These are phyloP conservation scores for Dendrolimus houi DNA, from an alignment of 2,888 invertebrate genomes.

Conservation along the genomic window DNA sequence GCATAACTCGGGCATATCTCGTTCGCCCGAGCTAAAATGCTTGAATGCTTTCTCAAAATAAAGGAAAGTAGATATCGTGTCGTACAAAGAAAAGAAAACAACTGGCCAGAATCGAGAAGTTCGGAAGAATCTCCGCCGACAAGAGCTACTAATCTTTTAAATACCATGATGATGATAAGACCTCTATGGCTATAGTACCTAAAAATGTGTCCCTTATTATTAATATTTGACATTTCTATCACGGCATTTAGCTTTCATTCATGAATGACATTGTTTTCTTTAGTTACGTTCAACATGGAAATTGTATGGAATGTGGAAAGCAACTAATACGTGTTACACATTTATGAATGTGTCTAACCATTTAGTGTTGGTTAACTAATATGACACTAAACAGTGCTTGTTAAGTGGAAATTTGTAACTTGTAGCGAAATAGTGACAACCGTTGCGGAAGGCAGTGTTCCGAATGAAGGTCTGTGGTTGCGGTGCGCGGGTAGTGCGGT, in stretches of 20 bases:
- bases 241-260: not conserved
- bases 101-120: too few species aligned
- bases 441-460: slow-evolving; percentile 40
- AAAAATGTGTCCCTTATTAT: not conserved
- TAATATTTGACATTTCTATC: not conserved
- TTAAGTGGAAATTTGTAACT: not conserved
- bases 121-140: too few species aligned
- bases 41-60: too few species aligned
- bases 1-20: too few species aligned
- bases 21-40: too few species aligned
- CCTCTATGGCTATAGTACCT: too few species aligned
- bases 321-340: not conserved
- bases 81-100: too few species aligned
- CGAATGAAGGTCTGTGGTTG: slow-evolving; percentile 41
- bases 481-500: slow-evolving; percentile 16
- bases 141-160: too few species aligned
- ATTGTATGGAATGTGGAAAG: not conserved
- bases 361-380: not conserved
- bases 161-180: too few species aligned
- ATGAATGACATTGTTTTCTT: not conserved
- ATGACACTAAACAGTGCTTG: not conserved
- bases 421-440: slow-evolving; percentile 7
- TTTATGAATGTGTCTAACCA: not conserved
- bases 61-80: too few species aligned
- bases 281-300: not conserved